These are phyloP conservation scores for Guaruba guarouba DNA, from an alignment of 2,113 vertebrate species.

Conservation along the genomic window DNA sequence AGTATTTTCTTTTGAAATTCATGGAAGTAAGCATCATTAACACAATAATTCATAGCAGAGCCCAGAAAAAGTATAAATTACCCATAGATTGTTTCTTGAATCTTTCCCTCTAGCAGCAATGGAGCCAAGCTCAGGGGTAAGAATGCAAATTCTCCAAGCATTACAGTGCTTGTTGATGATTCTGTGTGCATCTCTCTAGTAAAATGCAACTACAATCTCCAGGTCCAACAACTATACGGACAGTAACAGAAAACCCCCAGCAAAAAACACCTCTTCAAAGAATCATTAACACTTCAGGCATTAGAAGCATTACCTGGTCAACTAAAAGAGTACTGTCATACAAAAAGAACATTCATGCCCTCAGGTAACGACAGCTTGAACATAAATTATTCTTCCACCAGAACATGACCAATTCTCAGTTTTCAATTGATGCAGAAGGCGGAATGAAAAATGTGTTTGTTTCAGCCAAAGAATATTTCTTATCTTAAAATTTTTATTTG, in stretches of 20 bases:
- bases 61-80: neutral
- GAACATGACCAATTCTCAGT: neutral
- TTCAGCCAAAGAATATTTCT: neutral
- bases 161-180: neutral
- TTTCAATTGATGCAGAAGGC: neutral
- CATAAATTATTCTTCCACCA: neutral
- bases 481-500: neutral
- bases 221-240: neutral
- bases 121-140: neutral
- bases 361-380: neutral
- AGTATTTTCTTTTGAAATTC: neutral
- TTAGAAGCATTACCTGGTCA: neutral
- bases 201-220: neutral
- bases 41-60: neutral
- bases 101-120: neutral
- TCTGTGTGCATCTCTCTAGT: too few relatives aligned
- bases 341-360: neutral
- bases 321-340: neutral
- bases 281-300: neutral
- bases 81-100: neutral
- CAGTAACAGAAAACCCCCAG: neutral
- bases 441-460: neutral
- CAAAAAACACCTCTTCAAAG: neutral
- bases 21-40: neutral
- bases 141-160: neutral